Conservation (phyloP, 2,797 vertebrate species). For the Chromobotia macracanthus region DNA sequence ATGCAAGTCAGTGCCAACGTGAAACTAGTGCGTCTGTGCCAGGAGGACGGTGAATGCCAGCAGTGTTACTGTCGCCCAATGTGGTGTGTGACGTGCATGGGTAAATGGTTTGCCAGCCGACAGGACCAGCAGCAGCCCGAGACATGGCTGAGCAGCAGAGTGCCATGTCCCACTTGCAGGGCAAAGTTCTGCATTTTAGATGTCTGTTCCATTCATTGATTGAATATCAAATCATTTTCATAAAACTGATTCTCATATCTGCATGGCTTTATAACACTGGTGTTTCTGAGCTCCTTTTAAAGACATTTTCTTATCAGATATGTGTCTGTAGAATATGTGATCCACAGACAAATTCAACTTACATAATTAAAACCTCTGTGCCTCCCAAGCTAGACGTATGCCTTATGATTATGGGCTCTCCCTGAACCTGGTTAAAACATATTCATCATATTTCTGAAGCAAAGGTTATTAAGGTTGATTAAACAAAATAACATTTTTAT, state of each 20-base stretch:
- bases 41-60: slow-evolving; percentile 80
- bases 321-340: not conserved
- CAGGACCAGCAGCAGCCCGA: slow-evolving; percentile 92
- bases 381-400: not conserved
- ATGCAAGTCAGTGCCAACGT: slow-evolving; percentile 87
- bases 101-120: slow-evolving; percentile 95
- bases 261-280: not conserved
- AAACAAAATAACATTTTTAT: too few species aligned
- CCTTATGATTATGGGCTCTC: not conserved
- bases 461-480: too few species aligned
- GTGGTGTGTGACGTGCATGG: slow-evolving; percentile 96
- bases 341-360: not conserved
- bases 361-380: not conserved
- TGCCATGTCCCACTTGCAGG: slow-evolving; percentile 92
- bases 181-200: slow-evolving; percentile 93
- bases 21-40: slow-evolving; percentile 88
- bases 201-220: slow-evolving; percentile 83
- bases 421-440: too few species aligned
- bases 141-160: slow-evolving; percentile 91
- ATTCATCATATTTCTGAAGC: too few species aligned
- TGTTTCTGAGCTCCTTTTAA: not conserved
- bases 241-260: not conserved
- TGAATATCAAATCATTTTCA: not conserved
- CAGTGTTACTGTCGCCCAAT: slow-evolving; percentile 92
- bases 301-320: not conserved